Conservation (phyloP, 2,888 invertebrate genomes). For the Graphium colonna region DNA sequence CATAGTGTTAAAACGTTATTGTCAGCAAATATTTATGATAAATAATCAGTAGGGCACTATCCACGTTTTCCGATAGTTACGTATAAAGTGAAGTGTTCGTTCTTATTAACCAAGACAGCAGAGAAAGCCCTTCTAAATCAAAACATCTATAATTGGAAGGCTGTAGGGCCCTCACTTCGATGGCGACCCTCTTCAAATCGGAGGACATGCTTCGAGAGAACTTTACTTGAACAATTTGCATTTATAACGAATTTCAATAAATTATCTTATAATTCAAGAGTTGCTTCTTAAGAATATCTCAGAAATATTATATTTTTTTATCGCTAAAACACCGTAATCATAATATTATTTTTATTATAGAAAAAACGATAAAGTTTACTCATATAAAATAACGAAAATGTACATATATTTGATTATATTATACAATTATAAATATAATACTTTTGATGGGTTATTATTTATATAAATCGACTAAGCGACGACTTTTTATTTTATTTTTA, state of each 20-base stretch:
- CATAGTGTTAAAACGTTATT: background rate
- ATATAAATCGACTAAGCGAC: too few relatives aligned
- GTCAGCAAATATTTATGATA: slow-evolving; percentile 3
- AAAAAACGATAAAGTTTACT: too few relatives aligned
- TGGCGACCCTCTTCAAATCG: slow-evolving; percentile 63
- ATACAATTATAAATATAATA: too few relatives aligned
- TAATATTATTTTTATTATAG: too few relatives aligned
- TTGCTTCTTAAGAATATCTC: too few relatives aligned
- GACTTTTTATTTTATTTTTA: too few relatives aligned
- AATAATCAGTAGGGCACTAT: background rate
- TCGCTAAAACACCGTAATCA: too few relatives aligned
- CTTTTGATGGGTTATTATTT: too few relatives aligned
- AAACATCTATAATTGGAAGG: slow-evolving; percentile 71
- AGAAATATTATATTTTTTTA: too few relatives aligned
- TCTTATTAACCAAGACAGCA: slow-evolving; percentile 40
- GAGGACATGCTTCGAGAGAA: slow-evolving; percentile 42
- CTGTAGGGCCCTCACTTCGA: slow-evolving; percentile 56
- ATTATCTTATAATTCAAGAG: background rate
- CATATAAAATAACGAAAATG: too few relatives aligned
- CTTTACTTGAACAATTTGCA: slow-evolving; percentile 48
- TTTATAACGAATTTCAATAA: slow-evolving; percentile 35
- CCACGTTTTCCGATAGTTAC: slow-evolving; percentile 26
- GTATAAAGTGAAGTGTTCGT: slow-evolving; percentile 23
- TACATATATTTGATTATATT: too few relatives aligned
- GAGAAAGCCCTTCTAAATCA: slow-evolving; percentile 47